A percentile compares a stretch with the other conserved stretches of the same genome.
Evolutionary conservation across 2,797 vertebrate species (phyloP).

Genomic region (Pelochelys cantorii): DNA sequence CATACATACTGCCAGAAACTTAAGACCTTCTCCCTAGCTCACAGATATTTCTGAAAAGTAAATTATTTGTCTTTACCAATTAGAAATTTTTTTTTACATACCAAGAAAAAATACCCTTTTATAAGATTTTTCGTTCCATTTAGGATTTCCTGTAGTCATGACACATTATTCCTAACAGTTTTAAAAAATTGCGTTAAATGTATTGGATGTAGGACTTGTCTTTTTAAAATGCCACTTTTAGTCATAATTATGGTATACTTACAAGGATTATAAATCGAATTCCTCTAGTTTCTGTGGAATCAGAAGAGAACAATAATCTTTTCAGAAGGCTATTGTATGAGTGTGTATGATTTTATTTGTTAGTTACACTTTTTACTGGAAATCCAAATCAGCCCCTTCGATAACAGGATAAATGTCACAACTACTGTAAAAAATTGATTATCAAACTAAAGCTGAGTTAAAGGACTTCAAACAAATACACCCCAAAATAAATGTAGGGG

Average conservation of each 20-base stretch:
- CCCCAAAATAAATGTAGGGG: background rate
- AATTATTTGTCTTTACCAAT: background rate
- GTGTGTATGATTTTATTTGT: background rate
- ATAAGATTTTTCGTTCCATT: background rate
- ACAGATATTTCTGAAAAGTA: background rate
- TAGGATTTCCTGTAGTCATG: background rate
- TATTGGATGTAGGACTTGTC: background rate
- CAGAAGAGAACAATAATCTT: background rate
- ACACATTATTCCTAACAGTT: background rate
- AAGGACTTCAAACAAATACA: background rate
- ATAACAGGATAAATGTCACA: background rate
- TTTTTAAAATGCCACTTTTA: background rate
- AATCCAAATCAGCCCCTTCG: background rate
- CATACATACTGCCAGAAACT: background rate
- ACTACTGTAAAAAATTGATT: background rate
- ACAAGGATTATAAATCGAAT: background rate
- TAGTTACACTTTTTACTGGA: background rate
- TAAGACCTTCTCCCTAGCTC: background rate
- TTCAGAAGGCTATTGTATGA: background rate
- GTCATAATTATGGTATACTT: background rate
- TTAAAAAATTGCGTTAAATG: background rate
- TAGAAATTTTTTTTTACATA: background rate
- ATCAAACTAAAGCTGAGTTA: background rate
- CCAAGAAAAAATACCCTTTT: background rate
- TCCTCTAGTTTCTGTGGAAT: background rate